A percentile compares a stretch with the other conserved stretches of the same genome.
Evolutionary conservation across 2,888 invertebrate species (phyloP).

Genomic region (Eristalis pertinax): DNA sequence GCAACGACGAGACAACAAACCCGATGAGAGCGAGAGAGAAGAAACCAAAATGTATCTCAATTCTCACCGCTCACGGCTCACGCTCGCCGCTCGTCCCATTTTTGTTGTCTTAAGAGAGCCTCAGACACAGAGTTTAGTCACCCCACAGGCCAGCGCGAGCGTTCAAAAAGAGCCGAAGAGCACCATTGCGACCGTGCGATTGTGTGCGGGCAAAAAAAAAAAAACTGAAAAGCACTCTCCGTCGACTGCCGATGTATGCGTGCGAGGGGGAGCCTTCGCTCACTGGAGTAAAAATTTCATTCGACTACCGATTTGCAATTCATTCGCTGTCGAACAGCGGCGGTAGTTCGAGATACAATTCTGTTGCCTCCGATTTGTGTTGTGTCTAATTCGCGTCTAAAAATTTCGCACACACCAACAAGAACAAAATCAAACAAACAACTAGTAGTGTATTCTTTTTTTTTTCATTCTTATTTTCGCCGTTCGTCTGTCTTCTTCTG

Average conservation of each 20-base stretch:
- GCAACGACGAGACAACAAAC: background rate
- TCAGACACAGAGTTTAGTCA: conserved; percentile 42
- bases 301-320: conserved; percentile 53
- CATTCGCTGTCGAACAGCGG: conserved; percentile 71
- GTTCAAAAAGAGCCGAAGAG: background rate
- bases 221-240: conserved; percentile 12
- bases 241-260: background rate
- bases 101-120: conserved; percentile 66
- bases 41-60: background rate
- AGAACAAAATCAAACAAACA: conserved; percentile 4
- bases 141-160: conserved; percentile 39
- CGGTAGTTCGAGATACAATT: conserved; percentile 59
- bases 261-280: background rate
- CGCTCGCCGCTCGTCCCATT: background rate
- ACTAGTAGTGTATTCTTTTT: background rate
- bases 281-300: conserved; percentile 59
- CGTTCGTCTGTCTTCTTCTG: no score
- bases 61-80: no score
- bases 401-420: conserved; percentile 17
- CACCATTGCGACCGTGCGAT: background rate
- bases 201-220: no score
- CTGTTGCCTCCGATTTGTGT: conserved; percentile 12
- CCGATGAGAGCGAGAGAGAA: no score
- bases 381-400: conserved; percentile 46
- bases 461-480: no score